Evolutionary conservation across 53 echinoderm and acorn worm genomes (phyloP).

Genomic region (Antedon mediterranea): DNA sequence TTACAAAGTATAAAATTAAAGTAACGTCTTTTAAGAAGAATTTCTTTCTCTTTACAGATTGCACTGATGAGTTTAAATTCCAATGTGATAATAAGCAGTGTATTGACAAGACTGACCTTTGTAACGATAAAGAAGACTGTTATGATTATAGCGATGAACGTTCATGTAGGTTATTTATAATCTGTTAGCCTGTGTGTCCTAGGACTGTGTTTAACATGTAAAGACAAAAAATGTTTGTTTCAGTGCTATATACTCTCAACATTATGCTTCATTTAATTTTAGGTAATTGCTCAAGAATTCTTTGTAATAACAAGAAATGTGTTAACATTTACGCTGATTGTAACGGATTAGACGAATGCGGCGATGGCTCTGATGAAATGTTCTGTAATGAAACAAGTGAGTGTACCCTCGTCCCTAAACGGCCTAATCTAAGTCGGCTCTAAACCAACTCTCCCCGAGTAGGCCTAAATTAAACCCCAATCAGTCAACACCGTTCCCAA

Average conservation of each 20-base stretch:
- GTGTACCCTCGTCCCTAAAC: no score
- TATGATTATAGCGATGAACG: background rate
- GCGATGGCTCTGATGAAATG: background rate
- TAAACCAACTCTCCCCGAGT: no score
- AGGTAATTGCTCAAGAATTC: background rate
- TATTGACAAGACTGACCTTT: background rate
- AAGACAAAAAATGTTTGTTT: no score
- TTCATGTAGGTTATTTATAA: background rate
- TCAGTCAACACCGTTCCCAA: no score
- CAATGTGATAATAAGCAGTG: background rate
- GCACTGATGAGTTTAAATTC: background rate
- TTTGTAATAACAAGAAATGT: background rate
- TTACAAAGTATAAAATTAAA: no score
- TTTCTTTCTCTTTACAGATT: background rate
- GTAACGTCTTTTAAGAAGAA: no score
- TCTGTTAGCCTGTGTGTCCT: no score
- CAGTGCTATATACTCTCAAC: no score
- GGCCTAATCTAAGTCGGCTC: background rate
- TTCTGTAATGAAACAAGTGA: slow-evolving; percentile 5
- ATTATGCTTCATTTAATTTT: no score
- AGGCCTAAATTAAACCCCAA: no score
- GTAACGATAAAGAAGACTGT: background rate
- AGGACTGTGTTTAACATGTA: no score
- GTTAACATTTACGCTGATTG: background rate
- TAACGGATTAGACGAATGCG: slow-evolving; percentile 1